Evolutionary conservation across 1,140 invertebrate genomes (phyloP), one percentile per base, ranked within the genome.

Genomic region (Brachystomella parvula): DNA sequence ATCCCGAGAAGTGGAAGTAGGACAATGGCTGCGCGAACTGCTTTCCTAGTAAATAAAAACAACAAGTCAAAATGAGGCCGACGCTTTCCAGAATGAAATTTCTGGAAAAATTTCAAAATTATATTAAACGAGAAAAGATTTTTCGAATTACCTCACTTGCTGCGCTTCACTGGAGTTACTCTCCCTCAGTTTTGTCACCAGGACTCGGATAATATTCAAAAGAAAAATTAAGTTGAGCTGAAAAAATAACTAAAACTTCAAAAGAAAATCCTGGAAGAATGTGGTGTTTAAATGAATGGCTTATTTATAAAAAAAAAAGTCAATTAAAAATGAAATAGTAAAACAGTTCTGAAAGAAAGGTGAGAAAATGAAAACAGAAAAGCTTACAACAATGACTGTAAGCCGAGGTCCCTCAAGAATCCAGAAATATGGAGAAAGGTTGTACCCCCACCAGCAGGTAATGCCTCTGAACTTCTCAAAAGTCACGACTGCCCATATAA

Each of bases 191-290:
- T 83, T 83, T 3, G 81, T 83, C 6, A 83, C 79, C 32, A 83
- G 75, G 31, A 83, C 79, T 74, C 81, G 81, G 59, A 83, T 79
- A 61, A 83, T 83, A 67, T 80, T 79, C 2, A 74, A 75, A 31
- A 83, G 74, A 69, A 83, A 83, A 26, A 83, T 70, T 24, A 83
- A 75, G 69, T 84, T 84, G 29, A 80, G 73, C 81, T 83, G 75
- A 0, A 74, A 47, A 39, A 49, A 53, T 59, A 12, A 44, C 39
- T 12, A 44, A 44, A 44, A 44, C 39, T 9, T 44, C n/a, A 12
- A 12, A 44, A n/a, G 39, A 44, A 44, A n/a, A 44, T n/a, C n/a
- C n/a, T n/a, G n/a, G n/a, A n/a, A n/a, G n/a, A n/a, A n/a, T n/a
- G n/a, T n/a, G n/a, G n/a, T n/a, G n/a, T n/a, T n/a, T n/a, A n/a